phyloP scores from a whole-genome alignment of 2,888 invertebrate genomes.

The Gastrophysa polygoni region DNA sequence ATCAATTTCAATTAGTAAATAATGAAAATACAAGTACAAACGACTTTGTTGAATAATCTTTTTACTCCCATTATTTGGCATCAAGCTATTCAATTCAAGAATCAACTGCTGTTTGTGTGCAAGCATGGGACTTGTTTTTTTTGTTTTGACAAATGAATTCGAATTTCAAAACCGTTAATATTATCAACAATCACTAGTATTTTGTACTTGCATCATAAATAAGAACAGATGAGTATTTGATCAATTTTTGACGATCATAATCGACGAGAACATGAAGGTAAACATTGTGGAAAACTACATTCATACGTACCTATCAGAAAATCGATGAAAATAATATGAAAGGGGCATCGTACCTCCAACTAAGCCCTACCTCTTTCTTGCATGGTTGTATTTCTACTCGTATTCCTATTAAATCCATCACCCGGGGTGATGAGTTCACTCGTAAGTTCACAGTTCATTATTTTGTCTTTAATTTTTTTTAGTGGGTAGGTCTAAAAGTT shows the following conservation, averaged over 20 bases:
- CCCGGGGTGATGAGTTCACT: neutral
- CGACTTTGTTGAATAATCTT: no score
- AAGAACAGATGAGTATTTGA: no score
- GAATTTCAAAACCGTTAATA: neutral
- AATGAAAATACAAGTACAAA: neutral
- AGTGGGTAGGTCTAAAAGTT: no score
- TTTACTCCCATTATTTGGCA: no score
- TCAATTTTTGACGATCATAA: neutral
- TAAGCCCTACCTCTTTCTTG: slow-evolving; percentile 35
- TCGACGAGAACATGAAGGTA: neutral
- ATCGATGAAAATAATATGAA: slow-evolving; percentile 21
- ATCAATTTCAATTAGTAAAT: slow-evolving; percentile 27
- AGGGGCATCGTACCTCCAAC: slow-evolving; percentile 19
- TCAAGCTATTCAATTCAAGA: no score
- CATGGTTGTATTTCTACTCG: slow-evolving; percentile 17
- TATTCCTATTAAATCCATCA: neutral
- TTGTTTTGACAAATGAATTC: neutral
- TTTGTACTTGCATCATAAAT: no score
- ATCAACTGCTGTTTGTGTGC: no score
- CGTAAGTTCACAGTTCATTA: neutral
- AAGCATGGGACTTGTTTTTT: neutral
- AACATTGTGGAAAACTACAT: slow-evolving; percentile 6
- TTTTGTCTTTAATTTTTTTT: no score
- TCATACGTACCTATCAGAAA: slow-evolving; percentile 12
- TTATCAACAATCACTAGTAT: no score